Base-by-base conservation (phyloP, 2,797 vertebrate genomes). In the Gymnothorax reevesii region DNA sequence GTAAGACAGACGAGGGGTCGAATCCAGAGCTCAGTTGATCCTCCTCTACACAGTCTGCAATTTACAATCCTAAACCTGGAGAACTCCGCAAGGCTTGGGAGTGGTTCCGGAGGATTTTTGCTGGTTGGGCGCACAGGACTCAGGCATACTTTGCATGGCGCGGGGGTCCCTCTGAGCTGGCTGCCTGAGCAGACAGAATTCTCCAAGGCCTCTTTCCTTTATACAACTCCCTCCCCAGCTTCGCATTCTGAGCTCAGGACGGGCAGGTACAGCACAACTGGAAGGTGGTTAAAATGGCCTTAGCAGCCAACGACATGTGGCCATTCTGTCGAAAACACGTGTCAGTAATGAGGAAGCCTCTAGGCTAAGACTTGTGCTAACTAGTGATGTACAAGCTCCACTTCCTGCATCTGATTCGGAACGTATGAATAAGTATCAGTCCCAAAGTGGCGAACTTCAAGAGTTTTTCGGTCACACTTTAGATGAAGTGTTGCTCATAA, bases 11-110 rank as follows among this genome's bases (percentile, higher is more conserved):
- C 25, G 12, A 49, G 33, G 57, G 82, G 27, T 52, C 2, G 49
- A 12, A 54, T 79, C 75, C 75, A 79, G 49, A 54, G 15, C 22
- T 5, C 6, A 42, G 75, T 42, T 33, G 0, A 25, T 27, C 69
- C 69, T 8, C 69, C 75, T 49, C 75, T 1, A 5, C 49, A 20
- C 49, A 22, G 15, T 6, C 75, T 8, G 49, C 49, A 8, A 79
- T 79, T 52, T 79, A 79, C 17, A 79, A 79, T 79, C 73, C 13
- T 77, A 33, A 15, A 77, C 73, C 75, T 54, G 49, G 33, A 49
- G 27, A 42, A 49, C 73, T 75, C 33, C 9, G 17, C 12, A 10
- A 33, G 25, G 27, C 13, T 33, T 25, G 10, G 69, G 4, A 27
- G 69, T 25, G 25, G 69, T 25, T 2, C 25, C 12, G 69, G 13